phyloP scores from a whole-genome alignment of 2,113 vertebrate species.

The Phoenicopterus ruber region DNA sequence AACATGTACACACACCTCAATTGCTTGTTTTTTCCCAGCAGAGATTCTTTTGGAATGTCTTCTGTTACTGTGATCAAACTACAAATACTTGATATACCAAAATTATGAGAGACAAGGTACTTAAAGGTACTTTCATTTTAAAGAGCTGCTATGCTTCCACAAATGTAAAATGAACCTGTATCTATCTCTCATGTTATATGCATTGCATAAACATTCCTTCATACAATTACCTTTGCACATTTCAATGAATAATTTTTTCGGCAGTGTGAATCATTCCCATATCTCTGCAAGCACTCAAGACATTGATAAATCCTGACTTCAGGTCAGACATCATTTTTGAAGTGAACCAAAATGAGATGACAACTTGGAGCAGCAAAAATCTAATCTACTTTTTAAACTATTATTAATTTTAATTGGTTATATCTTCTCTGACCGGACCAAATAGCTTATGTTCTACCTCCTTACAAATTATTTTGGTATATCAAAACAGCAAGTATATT shows the following conservation, averaged over 20 bases:
- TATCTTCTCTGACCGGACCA: not conserved
- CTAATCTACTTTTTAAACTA: not conserved
- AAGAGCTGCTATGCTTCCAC: not conserved
- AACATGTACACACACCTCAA: not conserved
- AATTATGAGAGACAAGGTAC: not conserved
- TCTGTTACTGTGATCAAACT: not conserved
- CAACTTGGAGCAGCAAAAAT: not conserved
- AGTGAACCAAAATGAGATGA: not conserved
- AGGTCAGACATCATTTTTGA: not conserved
- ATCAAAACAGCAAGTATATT: not conserved
- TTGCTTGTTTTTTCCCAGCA: not conserved
- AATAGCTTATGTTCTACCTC: not conserved
- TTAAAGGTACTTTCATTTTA: not conserved
- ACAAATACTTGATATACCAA: not conserved
- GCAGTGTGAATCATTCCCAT: not conserved
- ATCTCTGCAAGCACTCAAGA: not conserved
- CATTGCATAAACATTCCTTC: not conserved
- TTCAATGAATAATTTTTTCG: not conserved
- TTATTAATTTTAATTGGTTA: not conserved
- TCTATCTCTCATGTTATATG: not conserved
- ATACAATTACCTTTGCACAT: not conserved
- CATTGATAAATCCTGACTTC: not conserved
- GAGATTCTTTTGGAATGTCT: not conserved
- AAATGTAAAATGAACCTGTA: not conserved
- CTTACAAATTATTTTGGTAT: not conserved